Base-by-base conservation (phyloP, 2,113 vertebrate genomes). In the Microcebus ravelobensis region DNA sequence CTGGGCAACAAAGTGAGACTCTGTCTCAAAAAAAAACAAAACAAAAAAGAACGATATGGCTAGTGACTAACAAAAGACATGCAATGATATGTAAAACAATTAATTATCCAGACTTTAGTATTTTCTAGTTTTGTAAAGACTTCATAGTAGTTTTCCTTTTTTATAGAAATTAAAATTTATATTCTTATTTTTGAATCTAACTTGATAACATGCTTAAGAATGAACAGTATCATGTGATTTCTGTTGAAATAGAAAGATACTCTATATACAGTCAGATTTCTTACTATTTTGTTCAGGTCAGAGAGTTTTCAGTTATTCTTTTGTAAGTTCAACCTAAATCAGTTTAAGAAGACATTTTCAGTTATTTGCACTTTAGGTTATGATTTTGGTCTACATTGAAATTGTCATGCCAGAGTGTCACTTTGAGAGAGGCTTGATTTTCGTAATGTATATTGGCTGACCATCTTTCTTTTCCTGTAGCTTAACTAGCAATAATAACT, bases 91-190 rank as follows among this genome's bases (percentile, higher is more conserved):
- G 52, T 95, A 76, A 95, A 92, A 65, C 55, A 86, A 67, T 42
- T 18, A 91, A 67, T 42, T 18, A 91, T 31, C 73, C 36, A 59
- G 27, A 31, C 29, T 52, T 91, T 65, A 50, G 14, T 71, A 29
- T 95, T 65, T 93, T 82, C 55, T 89, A 14, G 31, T 91, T 96
- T 93, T 36, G 50, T 59, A 48, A 77, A 82, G 50, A n/a, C 29
- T 39, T 94, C 31, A 45, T 77, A 61, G 34, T 55, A 65, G 25
- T 77, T 95, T 94, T 87, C 29, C 29, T 89, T 84, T 80, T 85
- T 65, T 39, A 86, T 15, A 92, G 67, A 96, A 85, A 50, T 85
- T 29, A 68, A 94, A 83, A 55, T 70, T 83, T 88, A 48, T 67
- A 57, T 91, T 10, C 11, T 87, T 87, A 42, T 6, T 76, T 87